phyloP scores from a whole-genome alignment of 2,888 invertebrate species.

The Apotomis capreana region DNA sequence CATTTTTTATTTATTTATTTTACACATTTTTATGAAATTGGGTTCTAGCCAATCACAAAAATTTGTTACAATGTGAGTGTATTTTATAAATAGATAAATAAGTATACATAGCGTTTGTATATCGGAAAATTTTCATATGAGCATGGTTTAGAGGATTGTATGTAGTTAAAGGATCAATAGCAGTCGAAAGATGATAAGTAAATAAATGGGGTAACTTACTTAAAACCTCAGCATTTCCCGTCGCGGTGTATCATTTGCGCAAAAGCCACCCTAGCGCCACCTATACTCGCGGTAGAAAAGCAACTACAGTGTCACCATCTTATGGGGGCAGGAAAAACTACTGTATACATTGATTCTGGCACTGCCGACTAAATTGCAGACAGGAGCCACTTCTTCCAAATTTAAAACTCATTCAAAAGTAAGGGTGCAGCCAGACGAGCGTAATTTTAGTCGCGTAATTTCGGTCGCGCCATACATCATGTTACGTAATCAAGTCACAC shows the following conservation, averaged over 20 bases:
- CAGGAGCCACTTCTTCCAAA: no score
- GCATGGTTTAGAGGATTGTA: constrained; percentile 68
- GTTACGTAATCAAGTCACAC: no score
- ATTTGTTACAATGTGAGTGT: constrained; percentile 77
- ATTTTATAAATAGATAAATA: constrained; percentile 72
- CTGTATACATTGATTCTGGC: no score
- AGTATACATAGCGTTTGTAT: constrained; percentile 80
- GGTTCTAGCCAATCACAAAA: constrained; percentile 61
- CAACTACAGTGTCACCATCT: not conserved
- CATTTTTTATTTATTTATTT: constrained; percentile 47
- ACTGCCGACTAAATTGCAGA: no score
- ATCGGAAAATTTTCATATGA: constrained; percentile 70
- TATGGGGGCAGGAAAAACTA: no score
- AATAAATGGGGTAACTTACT: constrained; percentile 43
- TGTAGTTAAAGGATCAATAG: constrained; percentile 64
- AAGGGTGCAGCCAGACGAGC: no score
- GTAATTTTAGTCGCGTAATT: no score
- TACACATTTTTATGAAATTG: constrained; percentile 38
- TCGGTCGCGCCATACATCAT: no score
- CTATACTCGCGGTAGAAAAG: not conserved
- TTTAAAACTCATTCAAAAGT: no score
- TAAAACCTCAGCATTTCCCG: not conserved
- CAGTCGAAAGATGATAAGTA: constrained; percentile 48
- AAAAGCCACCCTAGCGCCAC: constrained; percentile 12
- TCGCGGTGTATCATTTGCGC: not conserved